Evolutionary conservation across 1,140 invertebrate species (phyloP).

Genomic region (Drosophila kanapiae): DNA sequence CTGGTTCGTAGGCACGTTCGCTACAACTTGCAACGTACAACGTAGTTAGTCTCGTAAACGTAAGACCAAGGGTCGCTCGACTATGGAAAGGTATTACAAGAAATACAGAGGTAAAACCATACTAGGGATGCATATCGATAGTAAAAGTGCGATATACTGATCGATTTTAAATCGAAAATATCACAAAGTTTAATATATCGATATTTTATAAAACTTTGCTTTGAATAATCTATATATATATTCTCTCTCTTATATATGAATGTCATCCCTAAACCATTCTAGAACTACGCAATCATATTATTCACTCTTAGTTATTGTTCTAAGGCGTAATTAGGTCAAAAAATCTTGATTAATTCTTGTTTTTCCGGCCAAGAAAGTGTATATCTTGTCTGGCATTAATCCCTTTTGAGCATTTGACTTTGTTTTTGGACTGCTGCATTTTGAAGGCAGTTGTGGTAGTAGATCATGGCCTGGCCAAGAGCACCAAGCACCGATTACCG

Average conservation of each 20-base stretch:
- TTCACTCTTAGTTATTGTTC: too few relatives aligned
- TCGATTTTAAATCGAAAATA: too few relatives aligned
- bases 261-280: neutral
- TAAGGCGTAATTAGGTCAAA: neutral
- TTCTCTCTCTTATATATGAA: too few relatives aligned
- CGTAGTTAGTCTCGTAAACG: constrained; percentile 39
- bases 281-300: neutral
- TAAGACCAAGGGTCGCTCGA: neutral
- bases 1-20: constrained; percentile 66
- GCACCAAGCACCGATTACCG: constrained; percentile 21
- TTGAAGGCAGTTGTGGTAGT: constrained; percentile 61
- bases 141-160: too few relatives aligned
- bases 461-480: constrained; percentile 74
- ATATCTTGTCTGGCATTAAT: neutral
- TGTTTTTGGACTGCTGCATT: constrained; percentile 10
- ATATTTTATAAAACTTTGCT: too few relatives aligned
- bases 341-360: neutral
- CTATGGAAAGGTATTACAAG: neutral
- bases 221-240: too few relatives aligned
- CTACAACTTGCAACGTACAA: constrained; percentile 25
- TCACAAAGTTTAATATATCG: too few relatives aligned
- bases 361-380: neutral
- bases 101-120: neutral
- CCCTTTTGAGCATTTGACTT: neutral
- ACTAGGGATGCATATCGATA: neutral